phyloP scores from a whole-genome alignment of 1,140 invertebrate genomes.

The Drosophila insularis region DNA sequence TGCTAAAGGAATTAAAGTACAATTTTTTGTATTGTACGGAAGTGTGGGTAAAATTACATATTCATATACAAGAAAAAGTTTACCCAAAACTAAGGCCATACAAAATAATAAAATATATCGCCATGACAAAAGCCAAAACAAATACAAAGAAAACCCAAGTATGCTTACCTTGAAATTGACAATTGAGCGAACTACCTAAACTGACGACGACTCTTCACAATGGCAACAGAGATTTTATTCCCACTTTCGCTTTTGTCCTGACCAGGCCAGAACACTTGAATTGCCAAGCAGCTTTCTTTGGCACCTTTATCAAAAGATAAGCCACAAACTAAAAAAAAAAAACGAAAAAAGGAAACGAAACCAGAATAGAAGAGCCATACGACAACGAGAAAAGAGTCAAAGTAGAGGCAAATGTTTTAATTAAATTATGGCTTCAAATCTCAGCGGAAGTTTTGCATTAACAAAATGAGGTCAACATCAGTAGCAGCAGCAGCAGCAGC shows the following conservation, averaged over 20 bases:
- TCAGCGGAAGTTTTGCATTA: slow-evolving; percentile 16
- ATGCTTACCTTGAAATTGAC: slow-evolving; percentile 12
- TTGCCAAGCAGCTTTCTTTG: neutral
- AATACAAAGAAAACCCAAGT: slow-evolving; percentile 41
- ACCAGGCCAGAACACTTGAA: slow-evolving; percentile 6
- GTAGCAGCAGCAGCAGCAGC: slow-evolving; percentile 40
- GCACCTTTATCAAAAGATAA: slow-evolving; percentile 10
- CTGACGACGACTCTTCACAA: neutral
- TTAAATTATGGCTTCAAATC: slow-evolving; percentile 54
- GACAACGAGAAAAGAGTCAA: slow-evolving; percentile 5
- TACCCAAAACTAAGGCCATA: slow-evolving; percentile 35
- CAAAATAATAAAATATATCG: neutral
- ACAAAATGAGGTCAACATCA: slow-evolving; percentile 62
- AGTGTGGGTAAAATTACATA: slow-evolving; percentile 60
- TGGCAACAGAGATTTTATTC: slow-evolving; percentile 5
- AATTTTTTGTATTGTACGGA: neutral
- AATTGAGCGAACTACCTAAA: slow-evolving; percentile 8
- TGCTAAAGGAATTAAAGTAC: neutral
- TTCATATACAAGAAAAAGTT: slow-evolving; percentile 54
- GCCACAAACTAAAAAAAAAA: neutral
- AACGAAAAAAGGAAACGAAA: neutral
- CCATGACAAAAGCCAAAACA: slow-evolving; percentile 12
- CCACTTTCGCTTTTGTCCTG: slow-evolving; percentile 13
- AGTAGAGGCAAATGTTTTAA: slow-evolving; percentile 54
- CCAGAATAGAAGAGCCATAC: neutral